Percentiles rank a stretch among this genome's conserved stretches.
Evolutionary conservation across 92 coral and sea anemone genomes (phyloP).

Genomic region (Porites evermanni): DNA sequence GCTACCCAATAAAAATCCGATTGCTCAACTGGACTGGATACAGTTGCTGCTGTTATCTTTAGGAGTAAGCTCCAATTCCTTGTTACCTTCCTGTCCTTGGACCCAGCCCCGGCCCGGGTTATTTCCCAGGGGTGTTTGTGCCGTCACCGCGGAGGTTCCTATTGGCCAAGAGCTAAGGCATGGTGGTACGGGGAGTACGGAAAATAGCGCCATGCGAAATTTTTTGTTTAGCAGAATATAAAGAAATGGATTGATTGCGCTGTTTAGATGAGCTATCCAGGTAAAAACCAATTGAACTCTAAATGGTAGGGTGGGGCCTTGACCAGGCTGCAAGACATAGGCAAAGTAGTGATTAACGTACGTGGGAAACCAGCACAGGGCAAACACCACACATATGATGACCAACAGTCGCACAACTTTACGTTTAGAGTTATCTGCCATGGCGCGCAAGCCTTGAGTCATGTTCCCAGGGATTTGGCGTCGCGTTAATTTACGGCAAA

Average conservation of each 20-base stretch:
- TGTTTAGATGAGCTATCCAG: constrained; percentile 52
- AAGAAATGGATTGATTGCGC: constrained; percentile 54
- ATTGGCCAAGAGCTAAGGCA: not conserved
- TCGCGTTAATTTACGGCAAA: constrained; percentile 42
- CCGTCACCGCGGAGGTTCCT: not conserved
- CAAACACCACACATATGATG: constrained; percentile 46
- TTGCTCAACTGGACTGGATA: no score
- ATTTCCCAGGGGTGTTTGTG: not conserved
- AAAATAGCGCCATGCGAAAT: constrained; percentile 41
- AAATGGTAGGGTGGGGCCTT: not conserved
- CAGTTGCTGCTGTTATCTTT: no score
- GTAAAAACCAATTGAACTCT: constrained; percentile 5
- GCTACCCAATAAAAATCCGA: no score
- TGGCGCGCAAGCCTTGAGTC: constrained; percentile 24
- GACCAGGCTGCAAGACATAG: constrained; percentile 2
- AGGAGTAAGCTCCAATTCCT: not conserved
- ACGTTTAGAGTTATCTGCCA: constrained; percentile 38
- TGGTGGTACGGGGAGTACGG: not conserved
- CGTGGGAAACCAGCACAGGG: constrained; percentile 57
- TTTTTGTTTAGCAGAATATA: constrained; percentile 42
- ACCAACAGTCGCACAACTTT: constrained; percentile 47
- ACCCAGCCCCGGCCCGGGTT: not conserved
- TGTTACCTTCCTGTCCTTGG: not conserved
- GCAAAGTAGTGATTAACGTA: constrained; percentile 36
- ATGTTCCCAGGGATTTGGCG: constrained; percentile 52